These are phyloP conservation scores for Myathropa florea DNA, from an alignment of 2,888 invertebrate genomes.

Conservation along the genomic window DNA sequence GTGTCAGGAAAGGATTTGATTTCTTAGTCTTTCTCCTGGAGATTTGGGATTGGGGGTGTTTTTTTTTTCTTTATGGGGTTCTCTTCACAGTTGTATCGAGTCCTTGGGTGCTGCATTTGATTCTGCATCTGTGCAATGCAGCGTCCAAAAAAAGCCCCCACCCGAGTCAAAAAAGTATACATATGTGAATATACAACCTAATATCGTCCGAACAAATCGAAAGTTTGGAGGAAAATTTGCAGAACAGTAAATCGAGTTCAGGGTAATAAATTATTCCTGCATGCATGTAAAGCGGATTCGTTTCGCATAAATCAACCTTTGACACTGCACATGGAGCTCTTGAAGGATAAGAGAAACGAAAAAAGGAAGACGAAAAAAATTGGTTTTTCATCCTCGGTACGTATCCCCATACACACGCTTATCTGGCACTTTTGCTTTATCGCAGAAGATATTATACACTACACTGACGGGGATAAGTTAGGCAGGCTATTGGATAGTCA, in stretches of 20 bases:
- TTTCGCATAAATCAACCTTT: constrained; percentile 70
- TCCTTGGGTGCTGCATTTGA: constrained; percentile 32
- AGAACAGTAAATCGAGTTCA: constrained; percentile 58
- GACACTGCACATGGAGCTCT: constrained; percentile 47
- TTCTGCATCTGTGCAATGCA: neutral
- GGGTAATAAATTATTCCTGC: constrained; percentile 65
- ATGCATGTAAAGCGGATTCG: constrained; percentile 67
- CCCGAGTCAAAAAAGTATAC: too few relatives aligned
- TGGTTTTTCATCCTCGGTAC: constrained; percentile 59
- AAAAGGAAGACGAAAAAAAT: constrained; percentile 37
- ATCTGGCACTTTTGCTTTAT: constrained; percentile 66
- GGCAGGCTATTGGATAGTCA: constrained; percentile 55
- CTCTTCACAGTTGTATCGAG: neutral
- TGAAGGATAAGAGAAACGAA: constrained; percentile 12
- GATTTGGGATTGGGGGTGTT: neutral
- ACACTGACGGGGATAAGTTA: constrained; percentile 60
- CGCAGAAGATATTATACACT: constrained; percentile 43
- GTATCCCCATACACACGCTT: constrained; percentile 32
- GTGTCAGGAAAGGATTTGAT: constrained; percentile 14
- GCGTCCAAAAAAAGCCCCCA: neutral
- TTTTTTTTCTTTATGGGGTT: neutral
- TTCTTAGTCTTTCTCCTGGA: neutral
- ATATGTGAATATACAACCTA: neutral
- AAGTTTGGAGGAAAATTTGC: constrained; percentile 55
- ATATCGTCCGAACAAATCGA: constrained; percentile 25